These are phyloP conservation scores for Medauroidea extradentata DNA, from an alignment of 1,140 invertebrate species.

Conservation along the genomic window DNA sequence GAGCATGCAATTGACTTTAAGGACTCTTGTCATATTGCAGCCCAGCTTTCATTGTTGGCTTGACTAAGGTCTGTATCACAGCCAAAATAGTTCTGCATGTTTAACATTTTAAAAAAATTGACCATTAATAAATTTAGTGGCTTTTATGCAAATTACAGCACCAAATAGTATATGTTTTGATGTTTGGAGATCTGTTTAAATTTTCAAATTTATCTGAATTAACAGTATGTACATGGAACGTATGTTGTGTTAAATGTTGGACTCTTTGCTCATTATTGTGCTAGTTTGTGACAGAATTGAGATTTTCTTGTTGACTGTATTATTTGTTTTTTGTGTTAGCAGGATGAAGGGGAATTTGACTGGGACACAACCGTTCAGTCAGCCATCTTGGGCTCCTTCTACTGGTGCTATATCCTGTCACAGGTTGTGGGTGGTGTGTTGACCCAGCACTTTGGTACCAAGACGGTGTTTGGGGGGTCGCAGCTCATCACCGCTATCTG, in stretches of 20 bases:
- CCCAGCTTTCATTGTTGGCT: no score
- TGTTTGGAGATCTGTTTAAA: not conserved
- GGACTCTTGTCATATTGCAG: no score
- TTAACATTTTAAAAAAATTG: no score
- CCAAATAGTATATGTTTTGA: no score
- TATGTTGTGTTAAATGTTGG: not conserved
- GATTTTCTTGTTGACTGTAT: not conserved
- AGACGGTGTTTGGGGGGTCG: constrained; percentile 69
- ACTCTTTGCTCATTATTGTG: not conserved
- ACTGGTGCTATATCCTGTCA: constrained; percentile 67
- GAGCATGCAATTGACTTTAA: no score
- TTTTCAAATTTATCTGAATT: not conserved
- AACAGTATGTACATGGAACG: not conserved
- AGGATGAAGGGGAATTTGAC: constrained; percentile 50
- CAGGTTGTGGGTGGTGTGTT: constrained; percentile 63
- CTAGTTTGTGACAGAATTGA: not conserved
- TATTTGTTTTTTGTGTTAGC: not conserved
- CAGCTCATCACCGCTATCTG: constrained; percentile 63
- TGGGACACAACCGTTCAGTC: constrained; percentile 58
- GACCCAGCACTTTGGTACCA: constrained; percentile 75
- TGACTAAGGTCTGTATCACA: no score
- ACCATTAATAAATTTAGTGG: no score
- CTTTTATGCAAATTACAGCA: no score
- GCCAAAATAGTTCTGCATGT: no score
- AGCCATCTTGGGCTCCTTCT: constrained; percentile 61